phyloP scores from a whole-genome alignment of 2,888 invertebrate species.

The Synergus japonicus region DNA sequence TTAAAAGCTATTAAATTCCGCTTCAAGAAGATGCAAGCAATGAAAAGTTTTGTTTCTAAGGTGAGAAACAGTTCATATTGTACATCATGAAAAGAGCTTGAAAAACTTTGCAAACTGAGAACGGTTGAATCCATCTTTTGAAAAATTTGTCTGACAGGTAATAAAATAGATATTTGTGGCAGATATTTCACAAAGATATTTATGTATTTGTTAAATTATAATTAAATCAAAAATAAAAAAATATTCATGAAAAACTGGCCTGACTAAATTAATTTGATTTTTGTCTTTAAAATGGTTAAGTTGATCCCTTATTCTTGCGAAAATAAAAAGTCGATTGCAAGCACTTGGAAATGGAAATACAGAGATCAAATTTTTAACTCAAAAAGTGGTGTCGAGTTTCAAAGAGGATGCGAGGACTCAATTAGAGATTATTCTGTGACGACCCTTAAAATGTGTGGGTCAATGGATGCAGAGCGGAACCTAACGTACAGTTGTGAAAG shows the following conservation, averaged over 20 bases:
- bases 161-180: not conserved
- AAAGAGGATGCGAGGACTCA: not conserved
- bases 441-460: constrained; percentile 46
- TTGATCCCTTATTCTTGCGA: not conserved
- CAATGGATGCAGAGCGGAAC: constrained; percentile 12
- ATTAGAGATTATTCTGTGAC: constrained; percentile 53
- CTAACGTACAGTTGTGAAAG: constrained; percentile 60
- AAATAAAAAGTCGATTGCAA: not conserved
- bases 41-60: not conserved
- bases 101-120: not conserved
- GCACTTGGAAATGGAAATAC: not conserved
- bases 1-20: not conserved
- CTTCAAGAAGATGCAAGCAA: not conserved
- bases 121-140: not conserved
- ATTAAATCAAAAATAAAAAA: no score
- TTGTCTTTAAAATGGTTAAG: no score
- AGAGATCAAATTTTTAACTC: not conserved
- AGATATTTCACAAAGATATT: no score
- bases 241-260: no score
- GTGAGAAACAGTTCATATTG: not conserved
- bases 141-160: not conserved
- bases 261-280: no score
- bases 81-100: not conserved
- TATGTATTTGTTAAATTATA: no score
- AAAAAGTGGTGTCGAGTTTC: not conserved